Evolutionary conservation across 2,797 vertebrate genomes (phyloP).

Genomic region (Lacerta agilis): DNA sequence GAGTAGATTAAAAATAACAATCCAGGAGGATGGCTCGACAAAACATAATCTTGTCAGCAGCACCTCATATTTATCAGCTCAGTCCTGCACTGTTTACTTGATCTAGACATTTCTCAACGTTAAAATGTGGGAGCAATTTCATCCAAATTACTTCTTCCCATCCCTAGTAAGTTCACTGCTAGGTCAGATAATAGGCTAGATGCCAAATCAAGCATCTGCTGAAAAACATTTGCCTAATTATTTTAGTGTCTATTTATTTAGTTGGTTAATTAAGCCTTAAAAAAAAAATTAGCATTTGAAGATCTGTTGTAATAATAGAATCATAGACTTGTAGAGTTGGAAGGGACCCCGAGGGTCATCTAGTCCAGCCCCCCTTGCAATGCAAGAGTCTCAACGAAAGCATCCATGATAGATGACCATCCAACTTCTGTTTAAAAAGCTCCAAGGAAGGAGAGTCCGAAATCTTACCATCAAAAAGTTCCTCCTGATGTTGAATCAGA

Average conservation of each 20-base stretch:
- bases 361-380: too few relatives aligned
- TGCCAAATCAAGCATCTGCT: not conserved
- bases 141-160: not conserved
- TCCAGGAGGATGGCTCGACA: not conserved
- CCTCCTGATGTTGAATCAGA: too few relatives aligned
- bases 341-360: too few relatives aligned
- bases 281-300: not conserved
- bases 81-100: not conserved
- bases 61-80: not conserved
- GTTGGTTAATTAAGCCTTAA: not conserved
- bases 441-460: too few relatives aligned
- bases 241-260: not conserved
- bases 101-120: not conserved
- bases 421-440: too few relatives aligned
- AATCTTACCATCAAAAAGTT: too few relatives aligned
- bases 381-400: too few relatives aligned
- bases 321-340: too few relatives aligned
- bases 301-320: not conserved
- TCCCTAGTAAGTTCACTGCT: not conserved
- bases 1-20: not conserved
- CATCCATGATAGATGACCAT: too few relatives aligned
- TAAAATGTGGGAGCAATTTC: not conserved
- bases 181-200: not conserved
- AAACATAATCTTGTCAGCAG: slow-evolving; percentile 2
- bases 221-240: not conserved